phyloP scores from a whole-genome alignment of 1,140 invertebrate species.

The Drosophila yakuba region DNA sequence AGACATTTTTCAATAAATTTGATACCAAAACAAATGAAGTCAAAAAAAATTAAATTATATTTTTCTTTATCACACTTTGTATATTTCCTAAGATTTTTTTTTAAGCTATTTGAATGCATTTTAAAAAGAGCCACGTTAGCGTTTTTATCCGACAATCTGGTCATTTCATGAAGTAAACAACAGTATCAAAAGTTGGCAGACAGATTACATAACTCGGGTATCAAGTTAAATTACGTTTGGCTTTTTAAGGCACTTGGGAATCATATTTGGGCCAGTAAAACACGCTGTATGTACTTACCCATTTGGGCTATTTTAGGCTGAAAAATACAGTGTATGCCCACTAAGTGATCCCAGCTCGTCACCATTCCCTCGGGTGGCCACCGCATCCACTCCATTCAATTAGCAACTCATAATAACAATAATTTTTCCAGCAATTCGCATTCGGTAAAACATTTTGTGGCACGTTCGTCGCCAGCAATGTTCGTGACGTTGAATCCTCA shows the following conservation, averaged over 20 bases:
- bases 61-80: background rate
- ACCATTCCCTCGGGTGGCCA: conserved; percentile 9
- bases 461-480: conserved; percentile 68
- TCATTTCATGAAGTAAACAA: background rate
- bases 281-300: too few relatives aligned
- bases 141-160: background rate
- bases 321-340: conserved; percentile 11
- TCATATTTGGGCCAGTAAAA: too few relatives aligned
- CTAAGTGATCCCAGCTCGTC: conserved; percentile 12
- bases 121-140: background rate
- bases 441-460: conserved; percentile 79
- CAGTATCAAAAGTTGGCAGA: conserved; percentile 2
- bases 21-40: background rate
- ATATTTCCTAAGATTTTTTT: background rate
- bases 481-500: conserved; percentile 67
- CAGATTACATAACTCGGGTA: conserved; percentile 8
- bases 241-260: background rate
- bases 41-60: background rate
- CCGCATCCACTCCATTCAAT: conserved; percentile 75
- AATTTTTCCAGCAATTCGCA: conserved; percentile 78
- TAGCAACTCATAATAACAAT: conserved; percentile 83
- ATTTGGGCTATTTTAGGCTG: too few relatives aligned
- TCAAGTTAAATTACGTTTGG: conserved; percentile 5
- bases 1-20: background rate
- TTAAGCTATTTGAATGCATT: background rate